Evolutionary conservation across 2,113 vertebrate genomes (phyloP), one percentile per base, ranked within the genome.

Genomic region (Bettongia penicillata): DNA sequence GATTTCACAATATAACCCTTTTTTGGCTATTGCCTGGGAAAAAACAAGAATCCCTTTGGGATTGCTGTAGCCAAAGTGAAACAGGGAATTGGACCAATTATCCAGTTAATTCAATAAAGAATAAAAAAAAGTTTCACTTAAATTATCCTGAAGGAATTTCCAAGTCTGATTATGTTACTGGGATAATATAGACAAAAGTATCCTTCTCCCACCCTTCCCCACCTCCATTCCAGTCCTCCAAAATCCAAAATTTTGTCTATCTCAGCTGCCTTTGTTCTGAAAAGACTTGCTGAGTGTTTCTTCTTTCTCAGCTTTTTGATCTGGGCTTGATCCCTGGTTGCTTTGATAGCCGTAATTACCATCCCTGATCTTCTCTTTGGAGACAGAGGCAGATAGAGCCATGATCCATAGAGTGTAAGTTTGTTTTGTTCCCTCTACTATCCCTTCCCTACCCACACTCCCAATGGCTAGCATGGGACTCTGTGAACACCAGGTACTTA

Each of bases 111-210:
- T 84, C 68, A 84, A 43, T 84, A 84, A 93, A 91, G 95, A 49
- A 48, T 48, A 37, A 16, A 51, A 31, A 24, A 91, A 51, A 91
- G 31, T 4, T 49, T 89, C 43, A 89, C 24, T 14, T 37, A 92
- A 89, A 91, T 37, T 91, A 77, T 90, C 31, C 94, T 90, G 51
- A 47, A 57, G 95, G 31, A 51, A 95, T 84, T 68, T 84, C n/a
- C 68, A 43, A 43, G n/a, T 43, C 19, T 84, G 68, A 43, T 84
- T 84, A 84, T 84, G n/a, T 43, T 84, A 84, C 68, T 43, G 68
- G 68, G n/a, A 84, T 84, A 84, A n/a, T 84, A 84, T 43, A 84
- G 68, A 84, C 68, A 8, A 84, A 43, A 23, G 19, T 84, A 7
- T 19, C 68, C n/a, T 23, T 84, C n/a, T 19, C 0, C n/a, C n/a